These are phyloP conservation scores for Lasioglossum albipes DNA, from an alignment of 1,140 invertebrate genomes.

Conservation along the genomic window DNA sequence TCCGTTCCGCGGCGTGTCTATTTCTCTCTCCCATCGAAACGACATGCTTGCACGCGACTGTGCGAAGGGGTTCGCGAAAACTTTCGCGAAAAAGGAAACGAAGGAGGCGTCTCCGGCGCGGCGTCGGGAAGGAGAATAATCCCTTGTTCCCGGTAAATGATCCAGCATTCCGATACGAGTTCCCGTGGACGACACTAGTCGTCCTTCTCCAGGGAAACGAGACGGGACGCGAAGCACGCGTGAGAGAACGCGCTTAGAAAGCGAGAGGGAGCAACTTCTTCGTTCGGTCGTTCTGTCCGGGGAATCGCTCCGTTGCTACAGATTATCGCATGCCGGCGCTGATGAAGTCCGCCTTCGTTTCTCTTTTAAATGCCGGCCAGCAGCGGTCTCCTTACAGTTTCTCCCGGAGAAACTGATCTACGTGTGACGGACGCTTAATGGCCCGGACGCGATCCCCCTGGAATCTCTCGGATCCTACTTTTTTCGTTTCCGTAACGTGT, in stretches of 20 bases:
- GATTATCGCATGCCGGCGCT: conserved; percentile 44
- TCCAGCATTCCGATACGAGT: conserved; percentile 6
- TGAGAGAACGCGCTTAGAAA: conserved; percentile 42
- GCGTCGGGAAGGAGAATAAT: conserved; percentile 28
- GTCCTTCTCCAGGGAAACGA: not conserved
- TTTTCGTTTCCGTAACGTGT: too few species aligned
- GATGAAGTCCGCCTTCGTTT: conserved; percentile 37
- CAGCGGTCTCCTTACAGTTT: conserved; percentile 30
- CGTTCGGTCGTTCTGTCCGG: not conserved
- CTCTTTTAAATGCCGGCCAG: conserved; percentile 45
- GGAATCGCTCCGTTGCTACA: conserved; percentile 19
- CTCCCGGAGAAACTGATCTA: conserved; percentile 41
- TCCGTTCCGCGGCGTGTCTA: not conserved
- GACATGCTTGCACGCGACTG: conserved; percentile 53
- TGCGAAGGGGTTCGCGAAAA: conserved; percentile 10
- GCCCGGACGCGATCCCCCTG: too few species aligned
- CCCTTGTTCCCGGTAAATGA: conserved; percentile 15
- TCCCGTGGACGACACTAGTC: not conserved
- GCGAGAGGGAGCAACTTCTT: conserved; percentile 25
- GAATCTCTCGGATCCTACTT: too few species aligned
- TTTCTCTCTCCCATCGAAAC: conserved; percentile 33
- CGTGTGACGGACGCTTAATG: conserved; percentile 3
- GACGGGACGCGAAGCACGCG: conserved; percentile 5
- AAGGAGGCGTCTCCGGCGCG: not conserved
- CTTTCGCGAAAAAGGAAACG: conserved; percentile 28